These are phyloP conservation scores for Ranitomeya variabilis DNA, from an alignment of 2,113 vertebrate species.

Conservation along the genomic window DNA sequence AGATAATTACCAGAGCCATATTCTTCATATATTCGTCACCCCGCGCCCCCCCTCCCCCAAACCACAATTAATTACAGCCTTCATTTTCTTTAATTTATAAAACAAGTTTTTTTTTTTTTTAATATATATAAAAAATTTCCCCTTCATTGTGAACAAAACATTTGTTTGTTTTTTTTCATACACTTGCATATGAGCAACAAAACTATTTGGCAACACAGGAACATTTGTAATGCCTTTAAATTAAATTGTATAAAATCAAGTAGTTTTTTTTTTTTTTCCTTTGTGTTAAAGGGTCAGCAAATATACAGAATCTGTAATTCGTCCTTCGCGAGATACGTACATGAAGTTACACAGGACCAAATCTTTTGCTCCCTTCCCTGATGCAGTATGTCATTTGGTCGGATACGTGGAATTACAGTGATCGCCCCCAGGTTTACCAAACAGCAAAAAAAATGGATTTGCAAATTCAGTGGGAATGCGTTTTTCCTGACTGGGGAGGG, in stretches of 20 bases:
- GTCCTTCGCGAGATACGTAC: constrained; percentile 21
- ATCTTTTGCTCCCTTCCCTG: constrained; percentile 35
- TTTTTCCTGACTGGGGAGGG: not conserved
- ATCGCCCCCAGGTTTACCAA: not conserved
- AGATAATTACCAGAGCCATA: constrained; percentile 67
- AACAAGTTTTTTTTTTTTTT: constrained; percentile 70
- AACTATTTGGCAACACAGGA: constrained; percentile 73
- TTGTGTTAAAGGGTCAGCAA: constrained; percentile 61
- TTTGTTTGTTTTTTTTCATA: constrained; percentile 68
- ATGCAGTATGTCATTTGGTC: constrained; percentile 48
- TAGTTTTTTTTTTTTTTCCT: constrained; percentile 37
- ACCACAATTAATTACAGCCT: constrained; percentile 72
- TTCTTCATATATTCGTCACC: constrained; percentile 69
- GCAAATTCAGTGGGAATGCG: not conserved
- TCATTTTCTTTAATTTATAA: constrained; percentile 78
- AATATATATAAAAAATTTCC: constrained; percentile 73
- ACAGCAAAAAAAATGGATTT: not conserved
- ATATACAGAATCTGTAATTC: constrained; percentile 59
- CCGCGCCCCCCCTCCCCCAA: constrained; percentile 59
- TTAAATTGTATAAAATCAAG: constrained; percentile 62
- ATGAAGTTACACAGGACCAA: constrained; percentile 29
- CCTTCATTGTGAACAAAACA: constrained; percentile 70
- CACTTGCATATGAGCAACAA: constrained; percentile 68
- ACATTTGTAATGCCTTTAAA: constrained; percentile 63
- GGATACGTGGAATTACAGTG: not conserved